phyloP scores from a whole-genome alignment of 1,140 invertebrate genomes.

The Trichomalopsis sarcophagae region DNA sequence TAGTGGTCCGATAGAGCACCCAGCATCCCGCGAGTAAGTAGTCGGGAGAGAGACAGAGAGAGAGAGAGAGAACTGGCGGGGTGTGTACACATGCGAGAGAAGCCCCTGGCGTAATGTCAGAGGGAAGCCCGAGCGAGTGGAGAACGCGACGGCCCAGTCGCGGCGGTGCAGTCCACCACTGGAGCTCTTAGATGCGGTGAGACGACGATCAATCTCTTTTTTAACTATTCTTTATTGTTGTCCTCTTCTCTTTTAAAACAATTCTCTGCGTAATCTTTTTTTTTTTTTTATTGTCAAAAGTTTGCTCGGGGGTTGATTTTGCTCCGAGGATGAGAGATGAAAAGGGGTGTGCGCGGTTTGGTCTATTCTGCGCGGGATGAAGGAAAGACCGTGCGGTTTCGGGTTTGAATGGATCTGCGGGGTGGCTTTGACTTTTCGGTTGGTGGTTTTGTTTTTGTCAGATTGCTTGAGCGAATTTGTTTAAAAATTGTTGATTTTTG shows the following conservation, averaged over 20 bases:
- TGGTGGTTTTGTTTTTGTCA: not conserved
- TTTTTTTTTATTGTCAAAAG: not conserved
- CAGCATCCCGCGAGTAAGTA: conserved; percentile 51
- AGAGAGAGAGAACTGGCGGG: conserved; percentile 54
- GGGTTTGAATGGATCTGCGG: not conserved
- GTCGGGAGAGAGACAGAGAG: conserved; percentile 45
- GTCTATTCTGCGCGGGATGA: conserved; percentile 2
- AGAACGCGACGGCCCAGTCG: conserved; percentile 63
- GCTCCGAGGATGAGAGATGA: not conserved
- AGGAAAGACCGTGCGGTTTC: not conserved
- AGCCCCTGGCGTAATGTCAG: conserved; percentile 61
- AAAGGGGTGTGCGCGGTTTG: not conserved
- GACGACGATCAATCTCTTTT: not conserved
- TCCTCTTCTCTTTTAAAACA: no score
- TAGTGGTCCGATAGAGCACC: conserved; percentile 67
- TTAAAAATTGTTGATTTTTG: no score
- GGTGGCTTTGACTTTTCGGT: not conserved
- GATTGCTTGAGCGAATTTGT: no score
- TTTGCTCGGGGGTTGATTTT: not conserved
- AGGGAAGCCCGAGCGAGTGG: conserved; percentile 70
- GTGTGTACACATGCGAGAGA: conserved; percentile 60
- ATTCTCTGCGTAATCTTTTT: not conserved
- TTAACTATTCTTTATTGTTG: no score
- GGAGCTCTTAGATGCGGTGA: conserved; percentile 50
- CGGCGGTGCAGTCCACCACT: conserved; percentile 61